These are phyloP conservation scores for Acanthurus lineatus DNA, from an alignment of 2,797 vertebrate species.

Conservation along the genomic window DNA sequence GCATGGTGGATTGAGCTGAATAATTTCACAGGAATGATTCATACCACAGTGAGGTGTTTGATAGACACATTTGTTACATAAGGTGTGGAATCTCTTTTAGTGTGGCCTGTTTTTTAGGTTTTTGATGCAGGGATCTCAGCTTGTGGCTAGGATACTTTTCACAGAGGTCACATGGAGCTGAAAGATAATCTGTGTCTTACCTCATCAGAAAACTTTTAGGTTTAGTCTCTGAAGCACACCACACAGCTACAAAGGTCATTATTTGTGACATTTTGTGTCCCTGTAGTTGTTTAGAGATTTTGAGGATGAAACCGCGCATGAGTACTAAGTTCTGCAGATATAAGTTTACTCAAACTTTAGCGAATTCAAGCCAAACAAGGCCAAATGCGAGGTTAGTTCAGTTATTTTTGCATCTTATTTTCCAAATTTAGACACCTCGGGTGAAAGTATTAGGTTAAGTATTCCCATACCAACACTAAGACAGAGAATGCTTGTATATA, in stretches of 20 bases:
- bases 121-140: slow-evolving; percentile 19
- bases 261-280: background rate
- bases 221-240: no score
- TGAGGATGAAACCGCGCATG: background rate
- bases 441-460: background rate
- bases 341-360: no score
- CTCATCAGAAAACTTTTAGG: no score
- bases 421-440: background rate
- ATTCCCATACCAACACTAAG: background rate
- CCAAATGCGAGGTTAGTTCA: background rate
- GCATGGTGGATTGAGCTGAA: slow-evolving; percentile 27
- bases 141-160: slow-evolving; percentile 16
- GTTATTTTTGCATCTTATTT: slow-evolving; percentile 1
- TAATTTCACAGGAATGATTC: slow-evolving; percentile 32
- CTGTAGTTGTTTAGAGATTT: background rate
- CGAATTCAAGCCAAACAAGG: background rate
- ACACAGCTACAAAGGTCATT: background rate
- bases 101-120: slow-evolving; percentile 27
- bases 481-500: background rate
- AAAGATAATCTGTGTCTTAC: no score
- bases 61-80: slow-evolving; percentile 31
- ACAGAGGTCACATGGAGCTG: no score
- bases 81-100: slow-evolving; percentile 1
- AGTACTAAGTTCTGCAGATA: no score
- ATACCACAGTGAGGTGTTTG: slow-evolving; percentile 38